Percentiles rank a stretch among this genome's conserved stretches.
phyloP scores from a whole-genome alignment of 2,888 invertebrate species.

The Zaprionus bogoriensis region DNA sequence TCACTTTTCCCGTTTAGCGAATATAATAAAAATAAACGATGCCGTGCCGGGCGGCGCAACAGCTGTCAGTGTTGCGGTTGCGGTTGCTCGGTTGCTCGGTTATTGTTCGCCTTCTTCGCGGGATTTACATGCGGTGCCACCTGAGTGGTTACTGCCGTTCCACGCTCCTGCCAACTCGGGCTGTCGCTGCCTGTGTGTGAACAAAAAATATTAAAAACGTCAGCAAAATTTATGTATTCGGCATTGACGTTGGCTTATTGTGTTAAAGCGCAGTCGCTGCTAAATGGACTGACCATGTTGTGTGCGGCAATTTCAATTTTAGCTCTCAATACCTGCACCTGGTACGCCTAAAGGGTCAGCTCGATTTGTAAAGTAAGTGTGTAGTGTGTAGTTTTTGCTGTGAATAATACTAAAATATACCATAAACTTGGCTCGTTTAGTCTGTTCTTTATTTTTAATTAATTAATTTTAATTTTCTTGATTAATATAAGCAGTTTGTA shows the following conservation, averaged over 20 bases:
- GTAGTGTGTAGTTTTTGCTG: too few species aligned
- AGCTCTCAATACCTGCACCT: conserved; percentile 2
- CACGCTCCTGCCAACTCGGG: background rate
- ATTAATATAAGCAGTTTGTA: too few species aligned
- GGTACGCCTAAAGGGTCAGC: background rate
- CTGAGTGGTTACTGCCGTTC: conserved; percentile 31
- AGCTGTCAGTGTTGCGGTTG: conserved; percentile 60
- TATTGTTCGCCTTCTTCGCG: background rate
- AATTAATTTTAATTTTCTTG: too few species aligned
- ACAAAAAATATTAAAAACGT: conserved; percentile 39
- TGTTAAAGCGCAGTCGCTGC: conserved; percentile 24
- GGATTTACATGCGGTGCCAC: conserved; percentile 35
- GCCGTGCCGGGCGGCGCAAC: conserved; percentile 33
- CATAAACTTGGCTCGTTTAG: too few species aligned
- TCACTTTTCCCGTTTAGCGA: conserved; percentile 30
- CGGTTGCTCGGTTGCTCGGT: conserved; percentile 14
- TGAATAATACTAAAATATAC: too few species aligned
- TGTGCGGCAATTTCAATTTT: conserved; percentile 13
- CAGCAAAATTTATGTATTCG: conserved; percentile 33
- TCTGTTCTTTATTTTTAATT: too few species aligned
- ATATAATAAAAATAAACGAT: conserved; percentile 39
- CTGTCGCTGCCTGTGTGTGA: conserved; percentile 8
- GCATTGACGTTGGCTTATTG: conserved; percentile 28
- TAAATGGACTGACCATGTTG: conserved; percentile 24
- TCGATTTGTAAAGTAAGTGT: background rate